Conservation (phyloP, 2,888 invertebrate genomes). For the Monopis laevigella region DNA sequence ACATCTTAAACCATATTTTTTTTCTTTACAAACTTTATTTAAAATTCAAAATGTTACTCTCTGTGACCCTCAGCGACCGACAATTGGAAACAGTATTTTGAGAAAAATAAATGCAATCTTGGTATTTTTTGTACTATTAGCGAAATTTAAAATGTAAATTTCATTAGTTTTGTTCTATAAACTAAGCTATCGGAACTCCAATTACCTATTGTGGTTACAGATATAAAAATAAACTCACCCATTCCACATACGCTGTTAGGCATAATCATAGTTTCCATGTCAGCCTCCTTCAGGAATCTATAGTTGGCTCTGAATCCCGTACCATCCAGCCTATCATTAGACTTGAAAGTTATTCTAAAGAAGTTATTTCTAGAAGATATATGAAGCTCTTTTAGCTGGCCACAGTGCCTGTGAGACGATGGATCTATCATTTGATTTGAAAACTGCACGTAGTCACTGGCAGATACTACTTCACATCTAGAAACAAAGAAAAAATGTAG, state of each 20-base stretch:
- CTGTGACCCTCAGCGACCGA: too few species aligned
- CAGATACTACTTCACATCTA: constrained; percentile 90
- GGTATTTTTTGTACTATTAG: too few species aligned
- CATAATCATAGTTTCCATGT: constrained; percentile 57
- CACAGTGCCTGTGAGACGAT: constrained; percentile 86
- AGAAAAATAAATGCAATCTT: too few species aligned
- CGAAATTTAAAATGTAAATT: too few species aligned
- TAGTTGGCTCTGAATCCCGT: constrained; percentile 94
- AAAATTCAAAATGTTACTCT: too few species aligned
- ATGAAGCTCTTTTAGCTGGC: constrained; percentile 79
- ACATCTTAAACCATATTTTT: too few species aligned
- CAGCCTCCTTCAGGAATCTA: constrained; percentile 79
- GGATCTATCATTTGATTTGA: constrained; percentile 91
- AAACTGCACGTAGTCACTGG: constrained; percentile 96
- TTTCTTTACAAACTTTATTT: too few species aligned
- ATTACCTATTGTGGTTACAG: too few species aligned
- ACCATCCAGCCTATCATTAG: constrained; percentile 92
- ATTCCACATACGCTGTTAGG: constrained; percentile 24
- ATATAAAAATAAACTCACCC: constrained; percentile 3
- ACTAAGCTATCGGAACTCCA: too few species aligned
- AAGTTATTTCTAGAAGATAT: constrained; percentile 89
- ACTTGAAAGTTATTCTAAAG: constrained; percentile 91
- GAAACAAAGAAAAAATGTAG: too few species aligned
- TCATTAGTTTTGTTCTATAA: too few species aligned
- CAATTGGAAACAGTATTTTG: too few species aligned